These are phyloP conservation scores for Percopsis omiscomaycus DNA, from an alignment of 2,797 vertebrate genomes.

Conservation along the genomic window DNA sequence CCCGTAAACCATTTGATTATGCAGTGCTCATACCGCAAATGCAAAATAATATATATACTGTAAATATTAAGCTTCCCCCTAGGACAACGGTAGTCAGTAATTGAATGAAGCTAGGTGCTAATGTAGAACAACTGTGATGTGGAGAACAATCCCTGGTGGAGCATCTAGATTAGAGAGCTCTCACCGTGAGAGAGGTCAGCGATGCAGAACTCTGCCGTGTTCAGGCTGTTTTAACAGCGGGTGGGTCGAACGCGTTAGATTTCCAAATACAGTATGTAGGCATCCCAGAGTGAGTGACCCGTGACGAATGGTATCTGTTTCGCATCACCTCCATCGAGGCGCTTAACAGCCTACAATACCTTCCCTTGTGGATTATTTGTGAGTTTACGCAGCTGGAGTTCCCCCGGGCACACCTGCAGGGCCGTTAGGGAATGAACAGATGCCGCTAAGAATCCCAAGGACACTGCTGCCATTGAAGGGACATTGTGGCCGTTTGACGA, in stretches of 20 bases:
- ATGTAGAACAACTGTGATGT: slow-evolving; percentile 55
- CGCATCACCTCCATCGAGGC: slow-evolving; percentile 17
- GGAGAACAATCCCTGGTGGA: slow-evolving; percentile 35
- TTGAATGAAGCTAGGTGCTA: slow-evolving; percentile 64
- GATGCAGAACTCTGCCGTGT: slow-evolving; percentile 45
- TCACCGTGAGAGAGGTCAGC: slow-evolving; percentile 58
- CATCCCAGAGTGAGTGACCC: slow-evolving; percentile 44
- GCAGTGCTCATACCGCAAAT: slow-evolving; percentile 43
- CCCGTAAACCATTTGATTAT: slow-evolving; percentile 26
- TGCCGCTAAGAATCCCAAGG: slow-evolving; percentile 14
- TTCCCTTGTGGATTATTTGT: slow-evolving; percentile 57
- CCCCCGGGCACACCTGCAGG: not conserved
- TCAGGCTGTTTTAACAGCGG: too few relatives aligned
- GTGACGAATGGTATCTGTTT: slow-evolving; percentile 43
- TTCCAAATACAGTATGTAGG: slow-evolving; percentile 26
- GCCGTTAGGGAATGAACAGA: slow-evolving; percentile 34
- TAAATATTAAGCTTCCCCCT: slow-evolving; percentile 1
- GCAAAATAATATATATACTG: slow-evolving; percentile 33
- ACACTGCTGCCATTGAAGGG: too few relatives aligned
- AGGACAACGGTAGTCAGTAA: slow-evolving; percentile 34
- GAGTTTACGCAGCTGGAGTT: slow-evolving; percentile 44
- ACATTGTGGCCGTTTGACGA: too few relatives aligned
- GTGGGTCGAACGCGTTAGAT: slow-evolving; percentile 12
- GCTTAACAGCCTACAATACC: slow-evolving; percentile 2
- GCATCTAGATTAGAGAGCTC: slow-evolving; percentile 18